A percentile compares a stretch with the other conserved stretches of the same genome.
phyloP scores from a whole-genome alignment of 2,888 invertebrate species.

The Dexiosoma caninum region DNA sequence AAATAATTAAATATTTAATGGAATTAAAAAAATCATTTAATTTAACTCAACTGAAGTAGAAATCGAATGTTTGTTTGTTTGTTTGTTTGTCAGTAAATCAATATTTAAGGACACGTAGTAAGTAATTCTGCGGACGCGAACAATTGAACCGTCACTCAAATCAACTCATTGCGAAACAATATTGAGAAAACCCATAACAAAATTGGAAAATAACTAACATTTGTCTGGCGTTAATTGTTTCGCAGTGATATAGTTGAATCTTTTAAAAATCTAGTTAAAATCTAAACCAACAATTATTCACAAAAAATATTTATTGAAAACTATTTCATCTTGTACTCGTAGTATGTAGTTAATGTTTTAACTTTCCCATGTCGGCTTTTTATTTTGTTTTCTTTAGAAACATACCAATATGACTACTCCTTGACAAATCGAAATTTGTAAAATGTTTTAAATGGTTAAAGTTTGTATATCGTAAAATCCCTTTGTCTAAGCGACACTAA shows the following conservation, averaged over 20 bases:
- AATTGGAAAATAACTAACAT: background rate
- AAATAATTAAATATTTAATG: background rate
- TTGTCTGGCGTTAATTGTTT: constrained; percentile 34
- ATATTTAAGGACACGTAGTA: constrained; percentile 18
- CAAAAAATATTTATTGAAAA: background rate
- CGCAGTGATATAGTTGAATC: constrained; percentile 20
- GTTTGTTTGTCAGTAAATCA: background rate
- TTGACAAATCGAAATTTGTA: background rate
- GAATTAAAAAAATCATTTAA: background rate
- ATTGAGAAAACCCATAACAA: background rate
- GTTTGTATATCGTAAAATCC: no score
- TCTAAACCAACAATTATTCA: constrained; percentile 4
- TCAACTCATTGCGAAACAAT: background rate
- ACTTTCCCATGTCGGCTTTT: background rate
- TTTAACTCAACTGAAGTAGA: constrained; percentile 25
- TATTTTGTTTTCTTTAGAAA: background rate
- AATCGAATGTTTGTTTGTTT: constrained; percentile 3
- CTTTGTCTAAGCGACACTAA: no score
- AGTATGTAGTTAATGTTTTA: constrained; percentile 3
- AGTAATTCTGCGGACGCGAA: background rate
- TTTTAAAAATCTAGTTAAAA: background rate
- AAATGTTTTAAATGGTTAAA: no score
- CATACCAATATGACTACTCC: background rate
- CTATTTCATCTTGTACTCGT: background rate
- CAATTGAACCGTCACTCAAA: constrained; percentile 18